Evolutionary conservation across 2,888 invertebrate species (phyloP).

Genomic region (Patella depressa): DNA sequence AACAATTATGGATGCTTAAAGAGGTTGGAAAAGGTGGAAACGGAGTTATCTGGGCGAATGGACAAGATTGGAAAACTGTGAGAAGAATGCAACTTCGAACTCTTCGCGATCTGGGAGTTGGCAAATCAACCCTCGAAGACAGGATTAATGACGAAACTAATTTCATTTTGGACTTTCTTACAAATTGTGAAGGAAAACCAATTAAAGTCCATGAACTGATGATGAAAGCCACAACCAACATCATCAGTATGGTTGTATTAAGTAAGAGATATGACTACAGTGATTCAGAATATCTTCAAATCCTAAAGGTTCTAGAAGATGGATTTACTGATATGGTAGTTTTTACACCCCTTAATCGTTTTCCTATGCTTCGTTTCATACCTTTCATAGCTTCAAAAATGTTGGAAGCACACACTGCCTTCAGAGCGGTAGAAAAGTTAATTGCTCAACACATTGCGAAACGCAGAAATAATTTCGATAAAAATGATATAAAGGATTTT

Average conservation of each 20-base stretch:
- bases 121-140: constrained; percentile 52
- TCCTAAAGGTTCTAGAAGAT: constrained; percentile 46
- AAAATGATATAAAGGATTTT: constrained; percentile 33
- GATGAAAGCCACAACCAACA: constrained; percentile 51
- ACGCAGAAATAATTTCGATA: constrained; percentile 33
- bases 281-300: constrained; percentile 43
- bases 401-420: neutral
- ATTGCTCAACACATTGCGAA: constrained; percentile 14
- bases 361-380: constrained; percentile 47
- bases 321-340: constrained; percentile 47
- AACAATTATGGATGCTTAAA: neutral
- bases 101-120: constrained; percentile 55
- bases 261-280: constrained; percentile 54
- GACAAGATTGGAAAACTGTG: constrained; percentile 47
- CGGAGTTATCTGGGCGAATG: constrained; percentile 53
- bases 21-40: neutral
- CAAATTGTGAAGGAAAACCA: constrained; percentile 21
- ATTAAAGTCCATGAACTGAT: constrained; percentile 43
- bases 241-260: constrained; percentile 58
- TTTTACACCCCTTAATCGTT: constrained; percentile 52
- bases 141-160: constrained; percentile 46
- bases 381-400: constrained; percentile 40
- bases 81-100: constrained; percentile 49
- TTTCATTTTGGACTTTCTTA: constrained; percentile 32
- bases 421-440: neutral